Base-by-base conservation (phyloP, 2,888 invertebrate genomes). In the Leucania comma region DNA sequence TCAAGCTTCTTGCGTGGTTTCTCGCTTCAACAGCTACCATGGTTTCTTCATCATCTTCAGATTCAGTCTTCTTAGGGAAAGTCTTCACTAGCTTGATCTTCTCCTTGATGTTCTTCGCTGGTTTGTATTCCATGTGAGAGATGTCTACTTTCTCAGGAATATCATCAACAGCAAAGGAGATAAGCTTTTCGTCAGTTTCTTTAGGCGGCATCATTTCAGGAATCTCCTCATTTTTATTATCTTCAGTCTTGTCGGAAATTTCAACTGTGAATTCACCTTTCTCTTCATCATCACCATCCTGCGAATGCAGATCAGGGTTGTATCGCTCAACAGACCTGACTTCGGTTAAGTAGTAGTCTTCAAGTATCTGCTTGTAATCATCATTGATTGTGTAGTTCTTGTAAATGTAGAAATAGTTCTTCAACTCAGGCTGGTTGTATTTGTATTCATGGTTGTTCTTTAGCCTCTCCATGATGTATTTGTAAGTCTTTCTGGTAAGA, bases 321-420 rank as follows among this genome's bases (percentile, higher is more conserved):
- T 93, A 94, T 65, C 90, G 92, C 79, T 96, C 96, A 17, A 96
- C 96, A 20, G 96, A 97, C 81, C 96, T 96, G 0, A 97, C 97
- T 50, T 97, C 97, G 59, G 97, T 97, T 56, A 96, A 90, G 79
- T 97, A 97, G 84, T 96, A 96, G 61, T 97, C 96, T 88, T 95
- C 94, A 4, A 97, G 87, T 59, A 97, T 90, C 79, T 96, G 93
- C 81, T 96, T 97, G 86, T 96, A 97, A 35, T 96, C 96, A 53
- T 97, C 96, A 72, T 96, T 96, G 4, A 97, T 96, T 0, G 97
- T 96, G 85, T 97, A 96, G 83, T 97, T 97, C 84, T 97, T 97
- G 89, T 97, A 97, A 9, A 97, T 96, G 83, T 97, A 97, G 85
- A 97, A 96, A 94, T 96, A 97, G 83, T 97, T 97, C 87, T 97